phyloP scores from a whole-genome alignment of 1,140 invertebrate genomes.

The Drosophila erecta region DNA sequence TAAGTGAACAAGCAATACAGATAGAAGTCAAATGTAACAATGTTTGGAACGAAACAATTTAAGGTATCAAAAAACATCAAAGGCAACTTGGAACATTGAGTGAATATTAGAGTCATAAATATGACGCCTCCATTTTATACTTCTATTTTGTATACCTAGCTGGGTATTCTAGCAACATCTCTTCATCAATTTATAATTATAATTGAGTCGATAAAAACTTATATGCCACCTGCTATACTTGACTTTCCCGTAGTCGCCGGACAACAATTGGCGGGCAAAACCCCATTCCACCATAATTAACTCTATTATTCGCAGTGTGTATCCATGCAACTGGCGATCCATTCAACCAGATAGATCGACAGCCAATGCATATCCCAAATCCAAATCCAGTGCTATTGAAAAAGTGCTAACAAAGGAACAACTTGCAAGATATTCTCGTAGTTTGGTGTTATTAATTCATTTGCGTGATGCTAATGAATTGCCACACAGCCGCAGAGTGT shows the following conservation, averaged over 20 bases:
- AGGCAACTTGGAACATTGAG: neutral
- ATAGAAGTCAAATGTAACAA: too few species aligned
- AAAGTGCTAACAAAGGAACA: constrained; percentile 60
- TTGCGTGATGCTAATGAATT: constrained; percentile 73
- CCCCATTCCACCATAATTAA: constrained; percentile 32
- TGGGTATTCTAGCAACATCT: too few species aligned
- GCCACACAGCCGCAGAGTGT: constrained; percentile 20
- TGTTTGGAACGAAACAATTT: too few species aligned
- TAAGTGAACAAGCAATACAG: neutral
- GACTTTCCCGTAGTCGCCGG: neutral
- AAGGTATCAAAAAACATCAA: too few species aligned
- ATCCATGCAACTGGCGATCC: constrained; percentile 24
- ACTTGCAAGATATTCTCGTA: constrained; percentile 62
- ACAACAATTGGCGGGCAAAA: constrained; percentile 14
- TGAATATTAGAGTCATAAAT: too few species aligned
- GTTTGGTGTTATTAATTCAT: constrained; percentile 81
- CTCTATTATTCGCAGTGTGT: constrained; percentile 26
- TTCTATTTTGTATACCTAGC: too few species aligned
- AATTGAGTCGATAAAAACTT: neutral
- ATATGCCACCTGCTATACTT: constrained; percentile 13
- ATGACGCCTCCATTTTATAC: too few species aligned
- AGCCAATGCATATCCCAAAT: constrained; percentile 24
- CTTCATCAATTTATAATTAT: neutral
- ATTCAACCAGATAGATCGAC: constrained; percentile 27
- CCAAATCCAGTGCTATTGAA: neutral